A percentile compares a stretch with the other conserved stretches of the same genome.
These are phyloP conservation scores for Leucosticte australis DNA, from an alignment of 2,113 vertebrate genomes.

Conservation along the genomic window DNA sequence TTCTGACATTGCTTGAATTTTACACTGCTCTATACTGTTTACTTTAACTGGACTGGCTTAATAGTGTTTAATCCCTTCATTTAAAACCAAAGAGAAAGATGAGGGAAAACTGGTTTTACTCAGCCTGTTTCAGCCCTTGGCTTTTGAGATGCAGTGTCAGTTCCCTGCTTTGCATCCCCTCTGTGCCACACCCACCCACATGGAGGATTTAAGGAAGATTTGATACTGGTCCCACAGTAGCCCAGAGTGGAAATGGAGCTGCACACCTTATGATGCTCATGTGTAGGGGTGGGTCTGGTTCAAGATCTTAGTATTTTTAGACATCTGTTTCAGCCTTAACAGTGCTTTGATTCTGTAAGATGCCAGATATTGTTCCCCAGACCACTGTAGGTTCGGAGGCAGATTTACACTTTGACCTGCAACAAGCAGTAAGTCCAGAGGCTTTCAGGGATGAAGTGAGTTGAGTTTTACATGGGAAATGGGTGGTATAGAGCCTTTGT, in stretches of 20 bases:
- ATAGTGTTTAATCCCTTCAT: not conserved
- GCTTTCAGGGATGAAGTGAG: not conserved
- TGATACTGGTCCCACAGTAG: not conserved
- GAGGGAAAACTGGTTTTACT: not conserved
- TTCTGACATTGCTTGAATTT: not conserved
- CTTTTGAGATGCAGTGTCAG: not conserved
- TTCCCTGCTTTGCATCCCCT: not conserved
- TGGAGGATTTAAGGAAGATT: not conserved
- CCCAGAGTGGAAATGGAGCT: not conserved
- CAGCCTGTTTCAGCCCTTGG: not conserved
- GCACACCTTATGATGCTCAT: not conserved
- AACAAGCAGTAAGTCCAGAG: not conserved
- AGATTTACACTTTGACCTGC: not conserved
- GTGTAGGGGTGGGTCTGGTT: not conserved
- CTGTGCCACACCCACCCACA: rapidly evolving
- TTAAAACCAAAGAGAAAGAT: not conserved
- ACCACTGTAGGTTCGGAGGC: not conserved
- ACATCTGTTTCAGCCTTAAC: not conserved
- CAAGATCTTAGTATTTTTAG: not conserved
- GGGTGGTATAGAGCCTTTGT: not conserved
- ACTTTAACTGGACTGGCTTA: not conserved
- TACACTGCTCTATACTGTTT: not conserved
- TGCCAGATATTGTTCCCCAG: not conserved
- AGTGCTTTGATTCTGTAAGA: not conserved
- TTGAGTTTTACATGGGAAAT: not conserved